Evolutionary conservation across 2,888 invertebrate species (phyloP).

Genomic region (Graphium colonna): DNA sequence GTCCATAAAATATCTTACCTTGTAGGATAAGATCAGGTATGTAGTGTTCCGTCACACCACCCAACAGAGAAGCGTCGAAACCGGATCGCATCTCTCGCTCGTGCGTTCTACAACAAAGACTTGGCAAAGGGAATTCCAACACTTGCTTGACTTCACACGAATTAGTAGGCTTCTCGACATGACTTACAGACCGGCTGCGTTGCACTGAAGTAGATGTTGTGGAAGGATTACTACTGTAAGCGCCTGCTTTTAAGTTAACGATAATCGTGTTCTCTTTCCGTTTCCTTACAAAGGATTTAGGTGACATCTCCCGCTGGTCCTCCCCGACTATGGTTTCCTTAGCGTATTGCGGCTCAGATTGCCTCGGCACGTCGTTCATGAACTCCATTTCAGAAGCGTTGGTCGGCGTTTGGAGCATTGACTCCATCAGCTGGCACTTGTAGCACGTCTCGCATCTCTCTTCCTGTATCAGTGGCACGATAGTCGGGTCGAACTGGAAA

Average conservation of each 20-base stretch:
- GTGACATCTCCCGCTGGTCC: slow-evolving; percentile 43
- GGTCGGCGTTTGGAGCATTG: slow-evolving; percentile 83
- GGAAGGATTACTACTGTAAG: slow-evolving; percentile 5
- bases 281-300: slow-evolving; percentile 65
- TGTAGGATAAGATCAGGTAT: slow-evolving; percentile 89
- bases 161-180: slow-evolving; percentile 28
- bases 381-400: slow-evolving; percentile 87
- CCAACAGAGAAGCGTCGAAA: slow-evolving; percentile 81
- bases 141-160: slow-evolving; percentile 58
- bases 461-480: slow-evolving; percentile 67
- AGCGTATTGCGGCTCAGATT: slow-evolving; percentile 64
- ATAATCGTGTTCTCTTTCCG: slow-evolving; percentile 68
- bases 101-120: slow-evolving; percentile 28
- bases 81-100: slow-evolving; percentile 47
- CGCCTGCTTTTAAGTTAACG: slow-evolving; percentile 45
- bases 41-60: slow-evolving; percentile 83
- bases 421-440: slow-evolving; percentile 75
- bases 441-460: slow-evolving; percentile 77
- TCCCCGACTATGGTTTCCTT: slow-evolving; percentile 50
- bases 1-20: slow-evolving; percentile 59
- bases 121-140: slow-evolving; percentile 80
- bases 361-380: slow-evolving; percentile 67
- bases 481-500: slow-evolving; percentile 72
- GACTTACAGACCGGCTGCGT: slow-evolving; percentile 18
- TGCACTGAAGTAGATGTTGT: slow-evolving; percentile 21